These are phyloP conservation scores for Urophycis tenuis DNA, from an alignment of 2,797 vertebrate species.

Conservation along the genomic window DNA sequence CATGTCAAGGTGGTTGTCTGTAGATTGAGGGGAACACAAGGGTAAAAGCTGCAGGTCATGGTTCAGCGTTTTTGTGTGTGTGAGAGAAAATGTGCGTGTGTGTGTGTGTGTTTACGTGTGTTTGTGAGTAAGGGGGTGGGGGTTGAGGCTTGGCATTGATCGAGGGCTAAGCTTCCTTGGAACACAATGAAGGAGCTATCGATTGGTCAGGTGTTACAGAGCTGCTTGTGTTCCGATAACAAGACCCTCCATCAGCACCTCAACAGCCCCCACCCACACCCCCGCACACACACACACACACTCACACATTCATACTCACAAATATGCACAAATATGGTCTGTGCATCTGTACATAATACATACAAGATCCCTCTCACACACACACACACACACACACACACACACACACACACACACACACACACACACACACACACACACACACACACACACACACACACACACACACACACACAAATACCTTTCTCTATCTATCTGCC, in stretches of 20 bases:
- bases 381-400: background rate
- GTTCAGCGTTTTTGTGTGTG: background rate
- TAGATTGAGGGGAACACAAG: constrained; percentile 4
- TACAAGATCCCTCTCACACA: background rate
- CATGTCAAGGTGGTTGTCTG: constrained; percentile 2
- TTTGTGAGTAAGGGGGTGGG: background rate
- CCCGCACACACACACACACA: constrained; percentile 23
- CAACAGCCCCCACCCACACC: constrained; percentile 16
- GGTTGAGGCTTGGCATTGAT: constrained; percentile 52
- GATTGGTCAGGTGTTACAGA: constrained; percentile 62
- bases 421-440: background rate
- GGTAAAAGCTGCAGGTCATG: constrained; percentile 9
- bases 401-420: background rate
- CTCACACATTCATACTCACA: background rate
- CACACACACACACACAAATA: background rate
- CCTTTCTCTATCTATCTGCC: background rate
- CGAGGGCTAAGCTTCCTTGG: constrained; percentile 61
- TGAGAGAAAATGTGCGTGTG: background rate
- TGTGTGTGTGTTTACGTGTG: constrained; percentile 2
- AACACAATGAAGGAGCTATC: constrained; percentile 64
- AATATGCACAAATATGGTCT: background rate
- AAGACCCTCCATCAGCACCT: constrained; percentile 43
- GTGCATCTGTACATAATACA: background rate
- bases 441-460: background rate
- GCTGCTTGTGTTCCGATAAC: constrained; percentile 66